Evolutionary conservation across 2,888 invertebrate species (phyloP), one percentile per base, ranked within the genome.

Genomic region (Nomada hirtipes): DNA sequence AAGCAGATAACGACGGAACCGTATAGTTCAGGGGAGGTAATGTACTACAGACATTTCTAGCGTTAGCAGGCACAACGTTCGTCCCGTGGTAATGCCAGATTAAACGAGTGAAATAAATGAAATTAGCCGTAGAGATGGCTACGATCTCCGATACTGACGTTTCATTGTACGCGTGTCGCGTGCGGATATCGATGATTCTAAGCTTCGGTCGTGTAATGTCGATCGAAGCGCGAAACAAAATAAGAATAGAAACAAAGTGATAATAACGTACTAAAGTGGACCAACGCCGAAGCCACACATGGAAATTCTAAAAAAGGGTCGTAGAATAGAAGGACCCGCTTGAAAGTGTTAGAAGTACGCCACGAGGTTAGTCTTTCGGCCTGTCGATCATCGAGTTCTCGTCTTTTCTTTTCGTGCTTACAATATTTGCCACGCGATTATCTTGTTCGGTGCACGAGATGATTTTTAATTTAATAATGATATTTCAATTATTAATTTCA

Each of bases 261-360:
- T 90, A 90, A 89, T 90, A 88, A 86, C 84, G 79, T 86, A 89
- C 70, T 86, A 84, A 87, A 88, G 90, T 88, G 89, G 89, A 89
- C 89, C 89, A 89, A 89, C 88, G 85, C 82, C 85, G 80, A 89
- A 90, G 87, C 89, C 89, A 90, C 89, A 82, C 85, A 83, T 79
- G 88, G 78, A 89, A 89, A 89, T 89, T 89, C 89, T 88, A 89
- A 89, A 88, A 86, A 88, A 67, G 87, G 86, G 89, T 88, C 88
- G 79, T 88, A 88, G 88, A 80, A 63, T 88, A 87, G 85, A 65
- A 47, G 73, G 87, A 87, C 87, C 85, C 87, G 88, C 82, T 88
- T 88, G 88, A 88, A 88, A 88, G 88, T 88, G 84, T 88, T 88
- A 88, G 79, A 82, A 74, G 82, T 88, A 83, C 76, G 70, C 77